phyloP scores from a whole-genome alignment of 1,140 invertebrate species.

The honey bee (Apis mellifera) region Amel_HAv3.1 CM009931.2:2715501-2716000 shows the following conservation, averaged over 20 bases:
- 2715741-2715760: constrained; percentile 33
- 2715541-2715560: background rate
- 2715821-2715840: too few species aligned
- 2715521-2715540: background rate
- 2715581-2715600: background rate
- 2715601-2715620: constrained; percentile 12
- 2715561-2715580: background rate
- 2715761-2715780: constrained; percentile 32
- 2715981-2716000: too few species aligned
- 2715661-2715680: background rate
- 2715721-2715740: constrained; percentile 16
- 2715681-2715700: background rate
- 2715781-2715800: background rate
- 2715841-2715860: too few species aligned
- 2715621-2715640: background rate
- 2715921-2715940: background rate
- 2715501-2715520: background rate
- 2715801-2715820: constrained; percentile 44
- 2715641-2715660: background rate
- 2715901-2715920: too few species aligned
- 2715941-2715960: background rate
- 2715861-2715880: too few species aligned
- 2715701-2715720: constrained; percentile 17
- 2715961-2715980: too few species aligned
- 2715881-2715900: background rate